phyloP scores from a whole-genome alignment of 2,888 invertebrate genomes.

The Rhagium mordax region DNA sequence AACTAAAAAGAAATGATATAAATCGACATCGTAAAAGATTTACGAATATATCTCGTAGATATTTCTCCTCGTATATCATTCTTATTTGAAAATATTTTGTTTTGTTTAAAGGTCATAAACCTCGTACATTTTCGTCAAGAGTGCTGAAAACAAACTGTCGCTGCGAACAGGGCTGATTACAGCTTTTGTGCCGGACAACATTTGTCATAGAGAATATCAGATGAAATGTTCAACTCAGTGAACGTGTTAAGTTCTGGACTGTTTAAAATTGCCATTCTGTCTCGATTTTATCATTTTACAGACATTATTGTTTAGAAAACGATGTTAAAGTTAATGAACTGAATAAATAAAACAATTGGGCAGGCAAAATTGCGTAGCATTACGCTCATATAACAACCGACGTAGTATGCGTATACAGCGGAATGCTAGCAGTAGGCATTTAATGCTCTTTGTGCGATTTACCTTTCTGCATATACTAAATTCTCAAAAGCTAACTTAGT shows the following conservation, averaged over 20 bases:
- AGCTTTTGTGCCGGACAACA: neutral
- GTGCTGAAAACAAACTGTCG: neutral
- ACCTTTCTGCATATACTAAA: neutral
- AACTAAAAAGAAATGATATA: neutral
- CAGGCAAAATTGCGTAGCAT: neutral
- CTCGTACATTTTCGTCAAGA: neutral
- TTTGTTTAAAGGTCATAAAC: constrained; percentile 3
- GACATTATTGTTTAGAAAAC: neutral
- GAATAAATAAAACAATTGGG: neutral
- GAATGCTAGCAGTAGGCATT: neutral
- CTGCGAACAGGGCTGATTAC: neutral
- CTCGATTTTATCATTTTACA: neutral
- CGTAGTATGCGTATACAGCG: neutral
- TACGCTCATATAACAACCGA: neutral
- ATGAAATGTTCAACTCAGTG: neutral
- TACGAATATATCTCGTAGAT: neutral
- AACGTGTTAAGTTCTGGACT: neutral
- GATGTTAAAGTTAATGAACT: neutral
- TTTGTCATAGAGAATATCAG: neutral
- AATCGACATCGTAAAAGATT: constrained; percentile 10
- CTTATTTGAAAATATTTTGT: constrained; percentile 3
- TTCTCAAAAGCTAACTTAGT: neutral
- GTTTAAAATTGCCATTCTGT: neutral
- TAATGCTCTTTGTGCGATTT: neutral
- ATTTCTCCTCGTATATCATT: neutral